These are phyloP conservation scores for Clavelina lepadiformis DNA, from an alignment of 23 tunicate species.

Conservation along the genomic window DNA sequence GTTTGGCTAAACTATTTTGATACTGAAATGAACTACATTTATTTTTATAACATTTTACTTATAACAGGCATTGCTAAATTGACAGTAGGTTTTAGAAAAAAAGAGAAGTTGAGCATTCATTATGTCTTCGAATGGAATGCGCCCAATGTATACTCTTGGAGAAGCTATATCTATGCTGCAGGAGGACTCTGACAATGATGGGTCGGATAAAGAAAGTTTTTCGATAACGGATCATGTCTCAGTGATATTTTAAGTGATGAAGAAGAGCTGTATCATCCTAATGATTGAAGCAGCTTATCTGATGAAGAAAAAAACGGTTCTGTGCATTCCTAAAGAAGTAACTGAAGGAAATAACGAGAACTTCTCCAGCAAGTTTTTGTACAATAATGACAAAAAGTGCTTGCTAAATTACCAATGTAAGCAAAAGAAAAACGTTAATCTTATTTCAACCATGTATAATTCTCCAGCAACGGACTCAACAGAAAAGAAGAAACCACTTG, in stretches of 20 bases:
- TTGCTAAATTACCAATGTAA: slow-evolving; percentile 5
- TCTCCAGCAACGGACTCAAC: slow-evolving; percentile 1
- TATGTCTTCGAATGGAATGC: slow-evolving; percentile 2
- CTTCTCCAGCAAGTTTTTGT: slow-evolving; percentile 8
- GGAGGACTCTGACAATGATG: slow-evolving; percentile 6
- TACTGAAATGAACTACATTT: too few species aligned
- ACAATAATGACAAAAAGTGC: background rate
- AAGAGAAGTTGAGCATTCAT: background rate
- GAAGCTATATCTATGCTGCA: slow-evolving; percentile 11
- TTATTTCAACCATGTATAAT: slow-evolving; percentile 9
- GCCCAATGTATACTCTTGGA: slow-evolving; percentile 7
- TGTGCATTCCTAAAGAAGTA: slow-evolving; percentile 12
- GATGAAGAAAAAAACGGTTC: slow-evolving; percentile 3
- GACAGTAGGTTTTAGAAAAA: too few species aligned
- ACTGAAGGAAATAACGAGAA: background rate
- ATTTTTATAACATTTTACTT: too few species aligned
- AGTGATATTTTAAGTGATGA: slow-evolving; percentile 15
- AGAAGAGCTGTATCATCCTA: slow-evolving; percentile 7
- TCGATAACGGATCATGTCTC: slow-evolving; percentile 1
- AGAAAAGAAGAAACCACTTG: slow-evolving; percentile 8
- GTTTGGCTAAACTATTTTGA: too few species aligned
- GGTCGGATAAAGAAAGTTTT: slow-evolving; percentile 3
- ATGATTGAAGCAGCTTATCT: slow-evolving; percentile 12
- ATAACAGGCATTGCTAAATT: too few species aligned
- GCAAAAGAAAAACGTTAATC: slow-evolving; percentile 12